Base-by-base conservation (phyloP, 2,888 invertebrate species). In the Meloe dianella region DNA sequence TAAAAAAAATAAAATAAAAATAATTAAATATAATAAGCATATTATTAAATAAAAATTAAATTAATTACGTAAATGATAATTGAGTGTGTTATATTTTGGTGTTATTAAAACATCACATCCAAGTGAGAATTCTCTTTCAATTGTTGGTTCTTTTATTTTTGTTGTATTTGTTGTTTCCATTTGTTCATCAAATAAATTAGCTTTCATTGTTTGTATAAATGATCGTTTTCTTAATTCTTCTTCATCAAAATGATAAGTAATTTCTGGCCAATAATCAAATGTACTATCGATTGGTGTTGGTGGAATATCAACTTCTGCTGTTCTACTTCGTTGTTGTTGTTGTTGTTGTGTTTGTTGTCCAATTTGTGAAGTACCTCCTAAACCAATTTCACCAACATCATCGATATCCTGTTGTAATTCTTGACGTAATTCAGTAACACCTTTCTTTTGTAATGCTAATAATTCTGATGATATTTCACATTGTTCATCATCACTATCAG, bases 401-500 rank as follows among this genome's bases (percentile, higher is more conserved):
- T 35, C 59, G 9, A 20, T 14, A 22, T 59, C 59, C 8, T 8
- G n/a, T 35, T 10, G 61, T 61, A 47, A 29, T 60, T 63, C 14
- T 63, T 51, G 27, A 57, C 29, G 17, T 60, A 41, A n/a, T 57
- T 66, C 27, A 66, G 12, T 12, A 57, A 24, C 6, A 27, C 56
- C n/a, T 59, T 57, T 14, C n/a, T 9, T 56, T 62, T 62, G 29
- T 22, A 29, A 12, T n/a, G 12, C 17, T 56, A 38, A 22, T 58
- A 30, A 22, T 59, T 35, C 58, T 6, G 32, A 8, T 27, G 58
- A 29, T 30, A 59, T 17, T 59, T 60, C 61, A 51, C 69, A 69
- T 38, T 64, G 61, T 4, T 95, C 95, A 66, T 97, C 97, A 70
- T 96, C 96, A 0, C 94, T 94, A 73, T 97, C 97, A 10, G 90